phyloP scores from a whole-genome alignment of 1,140 invertebrate species.

The Drosophila busckii region DNA sequence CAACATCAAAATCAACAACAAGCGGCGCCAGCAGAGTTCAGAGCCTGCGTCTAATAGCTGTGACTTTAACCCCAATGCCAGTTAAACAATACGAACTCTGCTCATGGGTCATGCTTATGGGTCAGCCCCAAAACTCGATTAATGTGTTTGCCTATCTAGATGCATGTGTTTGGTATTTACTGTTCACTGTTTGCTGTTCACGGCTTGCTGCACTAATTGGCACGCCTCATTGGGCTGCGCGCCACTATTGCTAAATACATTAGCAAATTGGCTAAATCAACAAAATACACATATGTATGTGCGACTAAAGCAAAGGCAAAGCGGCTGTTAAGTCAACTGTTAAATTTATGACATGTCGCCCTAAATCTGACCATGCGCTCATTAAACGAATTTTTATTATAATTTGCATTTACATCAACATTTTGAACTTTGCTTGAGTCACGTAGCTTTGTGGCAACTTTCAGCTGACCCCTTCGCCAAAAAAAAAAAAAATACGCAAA shows the following conservation, averaged over 20 bases:
- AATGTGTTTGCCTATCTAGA: conserved; percentile 10
- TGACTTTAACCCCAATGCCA: neutral
- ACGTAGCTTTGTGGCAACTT: conserved; percentile 46
- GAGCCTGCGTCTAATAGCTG: neutral
- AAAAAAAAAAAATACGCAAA: too few species aligned
- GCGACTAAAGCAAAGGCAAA: conserved; percentile 29
- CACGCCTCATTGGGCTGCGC: conserved; percentile 47
- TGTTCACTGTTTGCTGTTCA: conserved; percentile 45
- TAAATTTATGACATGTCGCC: conserved; percentile 57
- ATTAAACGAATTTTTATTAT: conserved; percentile 65
- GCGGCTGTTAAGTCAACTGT: conserved; percentile 53
- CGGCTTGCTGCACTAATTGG: conserved; percentile 69
- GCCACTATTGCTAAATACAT: conserved; percentile 31
- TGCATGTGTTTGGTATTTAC: neutral
- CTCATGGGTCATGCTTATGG: conserved; percentile 6
- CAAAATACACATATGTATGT: conserved; percentile 3
- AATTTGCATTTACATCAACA: conserved; percentile 65
- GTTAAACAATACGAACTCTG: neutral
- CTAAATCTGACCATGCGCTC: conserved; percentile 15
- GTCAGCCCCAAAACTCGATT: conserved; percentile 15
- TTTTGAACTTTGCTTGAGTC: conserved; percentile 46
- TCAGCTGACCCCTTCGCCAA: conserved; percentile 52
- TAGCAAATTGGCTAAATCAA: conserved; percentile 33
- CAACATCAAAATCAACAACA: too few species aligned
- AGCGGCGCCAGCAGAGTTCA: too few species aligned